Base-by-base conservation (phyloP, 2,888 invertebrate species). In the Malthinus flaveolus region DNA sequence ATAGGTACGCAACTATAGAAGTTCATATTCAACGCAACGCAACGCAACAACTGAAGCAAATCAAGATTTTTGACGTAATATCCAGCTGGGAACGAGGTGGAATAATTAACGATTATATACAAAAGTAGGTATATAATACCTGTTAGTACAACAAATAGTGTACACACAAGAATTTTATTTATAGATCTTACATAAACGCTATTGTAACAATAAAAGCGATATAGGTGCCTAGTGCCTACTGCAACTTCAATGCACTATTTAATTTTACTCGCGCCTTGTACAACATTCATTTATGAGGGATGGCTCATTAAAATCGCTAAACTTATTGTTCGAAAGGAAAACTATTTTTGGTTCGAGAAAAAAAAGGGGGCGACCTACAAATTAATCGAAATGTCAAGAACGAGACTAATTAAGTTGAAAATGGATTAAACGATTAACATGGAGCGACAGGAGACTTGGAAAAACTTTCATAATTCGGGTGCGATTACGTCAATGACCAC, bases 61-160 rank as follows among this genome's bases (percentile, higher is more conserved):
- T 42, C 39, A 42, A 42, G 39, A 42, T 42, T 42, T 23, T 13
- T 23, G 39, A 42, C 12, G 39, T 42, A 42, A 42, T 42, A 15
- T 42, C 23, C 2, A 15, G 39, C 23, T 42, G 39, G 23, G 23
- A 42, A 42, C 23, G 23, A 15, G 39, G 23, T 15, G 15, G 39
- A 13, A 42, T 42, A 42, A 42, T 42, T 42, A 42, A 42, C 39
- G 39, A 42, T 42, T 42, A 42, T 42, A 23, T 42, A 42, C n/a
- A 42, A 23, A n/a, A n/a, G n/a, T n/a, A n/a, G n/a, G n/a, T n/a
- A n/a, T n/a, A n/a, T n/a, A n/a, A 23, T 23, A 23, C 23, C 23
- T 23, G 23, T n/a, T n/a, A n/a, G n/a, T 23, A 23, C 23, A 23
- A 23, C 23, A 23, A 23, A 23, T 5, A 23, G 39, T 42, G 39